phyloP scores from a whole-genome alignment of 1,140 invertebrate species.

The Bicyclus anynana region DNA sequence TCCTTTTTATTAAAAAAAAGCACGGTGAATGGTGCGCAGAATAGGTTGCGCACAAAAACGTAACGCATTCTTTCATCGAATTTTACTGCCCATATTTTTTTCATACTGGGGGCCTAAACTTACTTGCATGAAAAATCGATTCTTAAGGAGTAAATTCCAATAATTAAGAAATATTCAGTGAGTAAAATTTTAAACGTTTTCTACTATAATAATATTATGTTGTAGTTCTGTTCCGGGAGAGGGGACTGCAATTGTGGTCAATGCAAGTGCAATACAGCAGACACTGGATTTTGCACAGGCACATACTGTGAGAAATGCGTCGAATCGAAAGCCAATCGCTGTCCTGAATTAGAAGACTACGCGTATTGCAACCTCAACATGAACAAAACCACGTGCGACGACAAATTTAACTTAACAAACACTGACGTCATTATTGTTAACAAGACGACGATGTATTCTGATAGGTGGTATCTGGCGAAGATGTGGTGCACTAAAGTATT shows the following conservation, averaged over 20 bases:
- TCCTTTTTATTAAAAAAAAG: too few species aligned
- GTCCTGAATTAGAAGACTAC: constrained; percentile 87
- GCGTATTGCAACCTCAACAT: constrained; percentile 81
- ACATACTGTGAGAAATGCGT: constrained; percentile 84
- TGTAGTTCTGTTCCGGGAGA: constrained; percentile 80
- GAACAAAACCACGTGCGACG: constrained; percentile 67
- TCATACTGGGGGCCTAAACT: too few species aligned
- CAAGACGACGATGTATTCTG: constrained; percentile 38
- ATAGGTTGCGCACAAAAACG: too few species aligned
- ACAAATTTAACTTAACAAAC: constrained; percentile 69
- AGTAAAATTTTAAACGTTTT: too few species aligned
- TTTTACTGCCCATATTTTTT: too few species aligned
- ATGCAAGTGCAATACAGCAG: constrained; percentile 76
- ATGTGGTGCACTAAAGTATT: constrained; percentile 44
- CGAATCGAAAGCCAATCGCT: constrained; percentile 71
- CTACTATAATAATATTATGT: background rate
- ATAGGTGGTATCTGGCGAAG: constrained; percentile 23
- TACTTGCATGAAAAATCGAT: too few species aligned
- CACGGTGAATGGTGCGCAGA: too few species aligned
- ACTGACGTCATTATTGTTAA: constrained; percentile 57
- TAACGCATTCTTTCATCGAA: too few species aligned
- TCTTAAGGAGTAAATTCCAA: too few species aligned
- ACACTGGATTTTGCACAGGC: constrained; percentile 77
- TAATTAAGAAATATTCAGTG: too few species aligned
- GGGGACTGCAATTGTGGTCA: constrained; percentile 82